Evolutionary conservation across 92 coral and sea anemone genomes (phyloP).

Genomic region (Phenganax marumi): DNA sequence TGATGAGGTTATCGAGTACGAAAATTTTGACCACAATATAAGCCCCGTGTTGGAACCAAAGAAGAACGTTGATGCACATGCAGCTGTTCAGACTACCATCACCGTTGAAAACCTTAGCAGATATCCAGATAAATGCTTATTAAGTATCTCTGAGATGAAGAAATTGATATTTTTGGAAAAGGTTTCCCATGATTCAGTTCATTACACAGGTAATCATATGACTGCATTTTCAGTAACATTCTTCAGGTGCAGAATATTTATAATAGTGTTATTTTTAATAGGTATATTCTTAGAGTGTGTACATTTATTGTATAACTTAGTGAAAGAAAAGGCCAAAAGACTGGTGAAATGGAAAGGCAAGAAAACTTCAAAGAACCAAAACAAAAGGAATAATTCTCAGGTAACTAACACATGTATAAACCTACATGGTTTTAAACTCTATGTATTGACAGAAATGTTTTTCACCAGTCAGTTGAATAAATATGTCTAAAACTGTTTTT

Average conservation of each 20-base stretch:
- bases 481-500: no score
- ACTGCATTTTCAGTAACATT: neutral
- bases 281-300: slow-evolving; percentile 2
- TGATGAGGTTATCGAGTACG: no score
- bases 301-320: slow-evolving; percentile 3
- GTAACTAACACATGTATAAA: neutral
- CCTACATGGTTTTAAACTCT: neutral
- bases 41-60: no score
- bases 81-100: slow-evolving; percentile 6
- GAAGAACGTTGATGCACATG: slow-evolving; percentile 1
- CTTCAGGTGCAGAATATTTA: neutral
- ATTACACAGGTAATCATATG: slow-evolving; percentile 22
- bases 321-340: slow-evolving; percentile 15
- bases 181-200: neutral
- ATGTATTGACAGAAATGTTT: neutral
- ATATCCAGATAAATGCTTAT: neutral
- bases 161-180: neutral
- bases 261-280: neutral
- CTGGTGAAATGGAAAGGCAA: slow-evolving; percentile 12
- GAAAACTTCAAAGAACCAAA: neutral
- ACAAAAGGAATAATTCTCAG: neutral
- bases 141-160: neutral
- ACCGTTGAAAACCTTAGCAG: neutral
- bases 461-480: no score
- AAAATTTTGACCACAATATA: neutral